A percentile compares a stretch with the other conserved stretches of the same genome.
phyloP scores from a whole-genome alignment of 2,797 vertebrate species.

The Alca torda region DNA sequence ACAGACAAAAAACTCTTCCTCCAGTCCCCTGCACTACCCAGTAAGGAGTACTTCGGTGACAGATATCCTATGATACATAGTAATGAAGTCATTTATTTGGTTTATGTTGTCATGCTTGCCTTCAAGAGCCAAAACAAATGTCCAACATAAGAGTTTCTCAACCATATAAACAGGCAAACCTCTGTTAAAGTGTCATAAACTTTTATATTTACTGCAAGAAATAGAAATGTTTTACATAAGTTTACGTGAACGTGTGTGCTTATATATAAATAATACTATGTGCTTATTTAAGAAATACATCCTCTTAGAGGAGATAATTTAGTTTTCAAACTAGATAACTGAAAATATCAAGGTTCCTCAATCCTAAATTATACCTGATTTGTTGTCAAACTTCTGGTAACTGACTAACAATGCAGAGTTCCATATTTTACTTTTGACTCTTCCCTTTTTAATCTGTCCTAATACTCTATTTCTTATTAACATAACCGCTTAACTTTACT shows the following conservation, averaged over 20 bases:
- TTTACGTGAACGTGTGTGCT: background rate
- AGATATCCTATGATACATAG: background rate
- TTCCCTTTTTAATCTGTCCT: background rate
- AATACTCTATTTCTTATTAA: background rate
- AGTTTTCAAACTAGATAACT: background rate
- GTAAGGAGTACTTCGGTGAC: background rate
- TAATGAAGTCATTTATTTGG: background rate
- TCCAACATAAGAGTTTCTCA: background rate
- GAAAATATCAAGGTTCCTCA: background rate
- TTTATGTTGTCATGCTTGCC: background rate
- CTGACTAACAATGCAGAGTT: background rate
- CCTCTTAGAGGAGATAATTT: background rate
- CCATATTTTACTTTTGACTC: background rate
- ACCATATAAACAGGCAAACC: background rate
- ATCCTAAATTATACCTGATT: background rate
- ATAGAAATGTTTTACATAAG: background rate
- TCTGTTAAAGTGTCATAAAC: background rate
- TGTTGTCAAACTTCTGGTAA: background rate
- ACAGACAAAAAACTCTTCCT: background rate
- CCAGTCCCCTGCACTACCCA: background rate
- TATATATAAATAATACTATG: background rate
- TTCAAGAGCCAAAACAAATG: background rate
- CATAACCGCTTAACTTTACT: background rate
- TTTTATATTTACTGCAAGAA: background rate
- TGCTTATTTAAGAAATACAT: background rate